Percentiles rank a stretch among this genome's conserved stretches.
Evolutionary conservation across 2,888 invertebrate species (phyloP).

Genomic region (Teleogryllus oceanicus): DNA sequence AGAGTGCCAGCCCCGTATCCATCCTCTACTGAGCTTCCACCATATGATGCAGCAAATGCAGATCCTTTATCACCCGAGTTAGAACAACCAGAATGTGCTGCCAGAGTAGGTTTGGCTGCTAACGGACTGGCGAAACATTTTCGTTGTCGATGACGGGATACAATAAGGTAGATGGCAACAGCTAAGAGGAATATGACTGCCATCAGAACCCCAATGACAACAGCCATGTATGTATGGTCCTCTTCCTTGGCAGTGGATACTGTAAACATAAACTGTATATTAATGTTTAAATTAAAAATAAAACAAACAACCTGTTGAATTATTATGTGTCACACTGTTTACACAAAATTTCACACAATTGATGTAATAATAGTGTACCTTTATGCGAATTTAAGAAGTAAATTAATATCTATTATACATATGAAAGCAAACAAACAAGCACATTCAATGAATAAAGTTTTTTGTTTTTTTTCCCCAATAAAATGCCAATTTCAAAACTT

Average conservation of each 20-base stretch:
- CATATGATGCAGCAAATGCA: constrained; percentile 47
- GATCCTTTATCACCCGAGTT: constrained; percentile 44
- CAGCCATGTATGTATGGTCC: constrained; percentile 70
- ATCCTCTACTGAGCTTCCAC: constrained; percentile 58
- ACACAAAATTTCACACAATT: too few species aligned
- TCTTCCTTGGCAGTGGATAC: constrained; percentile 64
- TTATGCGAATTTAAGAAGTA: too few species aligned
- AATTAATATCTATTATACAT: too few species aligned
- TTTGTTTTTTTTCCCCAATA: too few species aligned
- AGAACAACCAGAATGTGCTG: constrained; percentile 47
- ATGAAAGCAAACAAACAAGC: too few species aligned
- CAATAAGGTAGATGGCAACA: constrained; percentile 67
- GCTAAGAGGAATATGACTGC: constrained; percentile 69
- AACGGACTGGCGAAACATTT: constrained; percentile 71
- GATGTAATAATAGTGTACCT: too few species aligned
- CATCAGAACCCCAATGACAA: constrained; percentile 71
- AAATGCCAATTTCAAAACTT: too few species aligned
- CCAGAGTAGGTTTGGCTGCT: constrained; percentile 56
- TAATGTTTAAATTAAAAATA: too few species aligned
- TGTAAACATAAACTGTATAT: background rate
- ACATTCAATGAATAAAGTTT: too few species aligned
- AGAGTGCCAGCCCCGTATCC: constrained; percentile 46
- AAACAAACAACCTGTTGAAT: too few species aligned
- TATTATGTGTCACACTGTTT: too few species aligned
- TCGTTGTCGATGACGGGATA: constrained; percentile 66